Base-by-base conservation (phyloP, 2,797 vertebrate species). In the Loriculus beryllinus region DNA sequence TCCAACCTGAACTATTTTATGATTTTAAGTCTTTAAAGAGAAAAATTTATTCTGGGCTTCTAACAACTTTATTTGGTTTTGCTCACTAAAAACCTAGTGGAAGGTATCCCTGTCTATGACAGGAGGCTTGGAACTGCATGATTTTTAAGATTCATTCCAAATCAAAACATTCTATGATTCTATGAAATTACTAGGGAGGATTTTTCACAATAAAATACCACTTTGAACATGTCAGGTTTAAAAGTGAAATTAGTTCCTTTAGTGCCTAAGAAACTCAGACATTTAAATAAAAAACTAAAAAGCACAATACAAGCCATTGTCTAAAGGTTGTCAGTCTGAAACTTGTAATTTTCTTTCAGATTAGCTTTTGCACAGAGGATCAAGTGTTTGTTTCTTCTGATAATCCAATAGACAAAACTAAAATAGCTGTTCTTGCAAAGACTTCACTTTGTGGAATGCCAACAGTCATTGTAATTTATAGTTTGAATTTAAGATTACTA, bases 381-480 rank as follows among this genome's bases (percentile, higher is more conserved):
- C 14, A 43, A 51, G 28, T 77, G 16, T 49, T 88, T 16, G 6
- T 72, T 89, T 83, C 33, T 91, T 91, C 71, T 90, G 59, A 93
- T 91, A 91, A 87, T 77, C 33, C 48, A 71, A 68, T 71, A 90
- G 81, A 62, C 52, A 83, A 82, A 93, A 52, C 54, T 71, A 77
- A 94, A 96, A 77, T 57, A 90, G 72, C 51, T 86, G 13, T 67
- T 80, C 63, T 70, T 90, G 69, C 72, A 81, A 77, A 88, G 72
- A 31, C 37, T 92, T 91, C 18, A 19, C 85, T 97, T 86, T 93
- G 80, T 95, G 74, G 60, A 81, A 93, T 84, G 93, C 89, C 95
- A 96, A 52, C 12, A 82, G 77, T 83, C 77, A 79, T 26, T 86
- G 72, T 91, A 93, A 97, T 92, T 96, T 88, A 54, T 67, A 94